Percentiles rank a stretch among this genome's conserved stretches.
Evolutionary conservation across 2,888 invertebrate genomes (phyloP).

Genomic region (Gastrophysa polygoni): DNA sequence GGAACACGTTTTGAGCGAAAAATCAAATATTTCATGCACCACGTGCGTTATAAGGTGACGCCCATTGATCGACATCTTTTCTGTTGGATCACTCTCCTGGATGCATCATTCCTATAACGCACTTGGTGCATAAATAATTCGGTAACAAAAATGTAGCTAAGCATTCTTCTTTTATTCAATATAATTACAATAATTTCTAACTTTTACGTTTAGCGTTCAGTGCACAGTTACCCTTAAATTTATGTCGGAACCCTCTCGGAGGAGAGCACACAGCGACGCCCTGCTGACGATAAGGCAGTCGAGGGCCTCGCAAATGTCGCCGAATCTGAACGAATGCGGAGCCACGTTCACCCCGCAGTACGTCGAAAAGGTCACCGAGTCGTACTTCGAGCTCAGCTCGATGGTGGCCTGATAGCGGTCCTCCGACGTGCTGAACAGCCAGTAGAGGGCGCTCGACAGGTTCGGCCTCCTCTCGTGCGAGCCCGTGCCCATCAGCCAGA

Average conservation of each 20-base stretch:
- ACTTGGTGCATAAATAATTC: too few species aligned
- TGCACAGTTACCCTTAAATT: conserved; percentile 52
- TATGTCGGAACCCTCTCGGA: conserved; percentile 48
- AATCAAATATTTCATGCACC: too few species aligned
- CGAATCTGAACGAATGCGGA: conserved; percentile 44
- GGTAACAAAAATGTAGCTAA: neutral
- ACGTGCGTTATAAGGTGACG: too few species aligned
- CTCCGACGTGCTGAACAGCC: conserved; percentile 52
- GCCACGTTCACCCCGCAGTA: conserved; percentile 47
- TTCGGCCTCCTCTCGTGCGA: conserved; percentile 41
- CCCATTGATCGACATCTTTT: too few species aligned
- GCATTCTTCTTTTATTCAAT: neutral
- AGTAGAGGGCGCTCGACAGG: conserved; percentile 46
- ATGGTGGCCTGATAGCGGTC: conserved; percentile 49
- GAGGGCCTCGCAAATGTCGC: conserved; percentile 43
- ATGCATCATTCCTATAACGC: too few species aligned
- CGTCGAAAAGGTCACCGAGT: conserved; percentile 47
- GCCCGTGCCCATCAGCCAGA: conserved; percentile 55
- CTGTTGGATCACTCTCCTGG: too few species aligned
- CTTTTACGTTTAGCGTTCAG: conserved; percentile 34
- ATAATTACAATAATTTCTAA: conserved; percentile 27
- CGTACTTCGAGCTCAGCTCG: conserved; percentile 50
- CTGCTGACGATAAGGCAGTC: conserved; percentile 50
- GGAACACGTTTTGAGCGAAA: too few species aligned
- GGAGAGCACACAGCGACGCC: conserved; percentile 46